Evolutionary conservation across 2,113 vertebrate genomes (phyloP).

Genomic region (Nibea albiflora): DNA sequence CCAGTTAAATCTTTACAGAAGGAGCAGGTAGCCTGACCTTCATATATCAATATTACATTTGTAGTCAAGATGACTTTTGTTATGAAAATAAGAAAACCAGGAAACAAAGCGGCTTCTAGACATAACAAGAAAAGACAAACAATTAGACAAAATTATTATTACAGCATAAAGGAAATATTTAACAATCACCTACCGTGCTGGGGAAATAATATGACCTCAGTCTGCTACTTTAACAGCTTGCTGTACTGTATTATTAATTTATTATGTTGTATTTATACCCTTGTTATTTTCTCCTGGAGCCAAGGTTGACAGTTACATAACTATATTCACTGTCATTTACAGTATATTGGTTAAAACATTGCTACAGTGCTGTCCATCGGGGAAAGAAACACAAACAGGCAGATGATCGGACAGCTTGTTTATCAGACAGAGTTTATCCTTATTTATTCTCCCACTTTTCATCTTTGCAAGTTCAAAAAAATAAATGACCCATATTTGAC

Average conservation of each 20-base stretch:
- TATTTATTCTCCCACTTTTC: not conserved
- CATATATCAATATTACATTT: not conserved
- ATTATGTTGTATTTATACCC: not conserved
- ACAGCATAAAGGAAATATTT: too few relatives aligned
- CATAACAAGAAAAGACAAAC: not conserved
- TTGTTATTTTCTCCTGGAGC: too few relatives aligned
- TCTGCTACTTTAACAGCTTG: not conserved
- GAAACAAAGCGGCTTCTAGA: not conserved
- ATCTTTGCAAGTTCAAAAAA: not conserved
- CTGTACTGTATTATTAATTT: not conserved
- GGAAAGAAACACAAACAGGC: not conserved
- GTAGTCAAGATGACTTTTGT: not conserved
- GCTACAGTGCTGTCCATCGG: not conserved
- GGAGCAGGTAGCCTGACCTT: not conserved
- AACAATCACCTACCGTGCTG: not conserved
- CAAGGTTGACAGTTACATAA: not conserved
- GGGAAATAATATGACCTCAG: constrained; percentile 5
- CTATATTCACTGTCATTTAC: not conserved
- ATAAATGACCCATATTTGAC: constrained; percentile 22
- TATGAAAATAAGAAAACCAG: not conserved
- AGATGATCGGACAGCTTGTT: not conserved
- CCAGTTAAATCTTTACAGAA: constrained; percentile 9
- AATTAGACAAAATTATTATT: not conserved
- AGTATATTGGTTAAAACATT: not conserved
- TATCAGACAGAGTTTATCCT: not conserved